Evolutionary conservation across 2,797 vertebrate species (phyloP).

Genomic region (Scyliorhinus canicula): DNA sequence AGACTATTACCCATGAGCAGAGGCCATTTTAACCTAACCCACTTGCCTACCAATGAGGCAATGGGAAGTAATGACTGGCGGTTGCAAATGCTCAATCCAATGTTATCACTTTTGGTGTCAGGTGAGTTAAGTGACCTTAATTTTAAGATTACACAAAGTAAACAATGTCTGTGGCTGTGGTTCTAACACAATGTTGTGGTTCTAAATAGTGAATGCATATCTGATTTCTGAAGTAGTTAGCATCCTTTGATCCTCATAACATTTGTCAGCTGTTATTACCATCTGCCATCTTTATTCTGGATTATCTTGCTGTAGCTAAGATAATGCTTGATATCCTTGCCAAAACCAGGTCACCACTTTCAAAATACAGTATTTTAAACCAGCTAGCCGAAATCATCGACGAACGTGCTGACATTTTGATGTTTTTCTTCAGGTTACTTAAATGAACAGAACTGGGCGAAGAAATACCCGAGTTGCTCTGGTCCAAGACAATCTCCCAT

Average conservation of each 20-base stretch:
- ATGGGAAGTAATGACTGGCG: neutral
- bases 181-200: neutral
- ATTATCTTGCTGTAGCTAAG: neutral
- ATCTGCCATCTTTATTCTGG: neutral
- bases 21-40: neutral
- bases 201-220: neutral
- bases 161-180: neutral
- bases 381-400: neutral
- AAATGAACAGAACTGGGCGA: constrained; percentile 90
- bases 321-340: neutral
- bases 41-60: neutral
- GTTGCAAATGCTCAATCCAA: neutral
- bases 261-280: neutral
- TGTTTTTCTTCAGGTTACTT: constrained; percentile 69
- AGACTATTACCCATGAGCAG: neutral
- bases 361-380: neutral
- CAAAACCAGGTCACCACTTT: neutral
- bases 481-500: constrained; percentile 91
- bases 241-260: neutral
- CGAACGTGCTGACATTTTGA: neutral
- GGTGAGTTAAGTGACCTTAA: neutral
- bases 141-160: neutral
- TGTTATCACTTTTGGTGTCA: neutral
- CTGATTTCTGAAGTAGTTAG: neutral
- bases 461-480: constrained; percentile 87